Base-by-base conservation (phyloP, 2,888 invertebrate genomes). In the Zhuqinia jingwanae region DNA sequence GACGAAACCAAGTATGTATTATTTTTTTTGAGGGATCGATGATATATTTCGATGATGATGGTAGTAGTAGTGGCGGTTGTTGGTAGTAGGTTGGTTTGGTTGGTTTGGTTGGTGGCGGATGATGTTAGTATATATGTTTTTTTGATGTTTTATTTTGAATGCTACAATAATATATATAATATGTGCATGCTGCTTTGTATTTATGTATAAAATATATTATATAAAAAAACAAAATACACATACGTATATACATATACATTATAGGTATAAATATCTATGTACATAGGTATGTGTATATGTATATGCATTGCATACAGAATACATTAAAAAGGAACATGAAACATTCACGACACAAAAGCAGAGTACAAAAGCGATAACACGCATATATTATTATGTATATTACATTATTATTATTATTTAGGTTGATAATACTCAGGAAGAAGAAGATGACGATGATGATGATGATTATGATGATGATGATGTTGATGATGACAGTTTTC, bases 331-430 rank as follows among this genome's bases (percentile, higher is more conserved):
- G n/a, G 73, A 73, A 73, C 73, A 50, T n/a, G 30, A 53, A n/a
- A 53, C 50, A 73, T 73, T 73, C 73, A 73, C 73, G 73, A 73
- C 73, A 73, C 73, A 73, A 73, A 73, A 73, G 73, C 73, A 73
- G 73, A 73, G 73, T 73, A 73, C 70, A 73, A 73, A n/a, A 73
- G 73, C 73, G 73, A 73, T 50, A 73, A 50, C 50, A 47, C 73
- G 50, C 53, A 73, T 50, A 73, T 70, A n/a, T n/a, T n/a, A n/a
- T n/a, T n/a, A n/a, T n/a, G n/a, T n/a, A n/a, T 70, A 70, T 70
- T 70, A 47, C 45, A n/a, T 25, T 70, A 47, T 70, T 70, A 73
- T 30, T 63, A n/a, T 63, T 63, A 63, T 30, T 53, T 30, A 53
- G 68, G 68, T 45, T 50, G 47, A 27, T 36, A 3, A 36, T 50